Conservation (phyloP, 2,888 invertebrate genomes). For the Oithona nana region DNA sequence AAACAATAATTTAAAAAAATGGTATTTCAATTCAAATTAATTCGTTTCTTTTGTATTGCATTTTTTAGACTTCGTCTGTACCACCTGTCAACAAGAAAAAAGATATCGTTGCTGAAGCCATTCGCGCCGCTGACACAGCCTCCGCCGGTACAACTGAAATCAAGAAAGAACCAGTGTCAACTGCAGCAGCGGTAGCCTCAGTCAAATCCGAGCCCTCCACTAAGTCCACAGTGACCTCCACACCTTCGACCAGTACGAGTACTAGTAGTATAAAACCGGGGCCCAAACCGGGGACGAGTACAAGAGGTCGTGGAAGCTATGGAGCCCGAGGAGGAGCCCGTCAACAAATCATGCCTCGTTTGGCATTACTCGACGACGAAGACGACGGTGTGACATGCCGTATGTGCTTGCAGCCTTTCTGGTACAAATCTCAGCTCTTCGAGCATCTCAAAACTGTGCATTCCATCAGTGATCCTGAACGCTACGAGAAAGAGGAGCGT, state of each 20-base stretch:
- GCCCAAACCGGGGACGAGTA: background rate
- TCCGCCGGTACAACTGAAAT: background rate
- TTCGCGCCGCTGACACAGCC: background rate
- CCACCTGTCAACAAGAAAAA: slow-evolving; percentile 1
- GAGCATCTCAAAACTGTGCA: slow-evolving; percentile 16
- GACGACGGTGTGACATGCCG: slow-evolving; percentile 15
- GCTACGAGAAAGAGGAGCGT: slow-evolving; percentile 14
- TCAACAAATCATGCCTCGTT: slow-evolving; percentile 1
- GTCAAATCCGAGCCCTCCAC: background rate
- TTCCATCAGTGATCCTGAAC: slow-evolving; percentile 9
- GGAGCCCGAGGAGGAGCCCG: background rate
- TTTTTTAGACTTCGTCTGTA: too few species aligned
- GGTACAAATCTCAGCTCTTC: slow-evolving; percentile 10
- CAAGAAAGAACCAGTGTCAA: background rate
- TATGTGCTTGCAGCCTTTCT: slow-evolving; percentile 8
- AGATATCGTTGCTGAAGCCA: slow-evolving; percentile 13
- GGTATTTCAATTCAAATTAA: too few species aligned
- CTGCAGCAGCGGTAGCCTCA: background rate
- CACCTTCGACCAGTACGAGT: background rate
- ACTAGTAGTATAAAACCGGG: background rate
- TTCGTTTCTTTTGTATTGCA: too few species aligned
- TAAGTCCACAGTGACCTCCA: background rate
- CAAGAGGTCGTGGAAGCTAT: background rate
- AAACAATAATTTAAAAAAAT: too few species aligned
- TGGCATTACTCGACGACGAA: slow-evolving; percentile 7